Evolutionary conservation across 2,113 vertebrate species (phyloP), one percentile per base, ranked within the genome.

Genomic region (Oreochromis aureus): DNA sequence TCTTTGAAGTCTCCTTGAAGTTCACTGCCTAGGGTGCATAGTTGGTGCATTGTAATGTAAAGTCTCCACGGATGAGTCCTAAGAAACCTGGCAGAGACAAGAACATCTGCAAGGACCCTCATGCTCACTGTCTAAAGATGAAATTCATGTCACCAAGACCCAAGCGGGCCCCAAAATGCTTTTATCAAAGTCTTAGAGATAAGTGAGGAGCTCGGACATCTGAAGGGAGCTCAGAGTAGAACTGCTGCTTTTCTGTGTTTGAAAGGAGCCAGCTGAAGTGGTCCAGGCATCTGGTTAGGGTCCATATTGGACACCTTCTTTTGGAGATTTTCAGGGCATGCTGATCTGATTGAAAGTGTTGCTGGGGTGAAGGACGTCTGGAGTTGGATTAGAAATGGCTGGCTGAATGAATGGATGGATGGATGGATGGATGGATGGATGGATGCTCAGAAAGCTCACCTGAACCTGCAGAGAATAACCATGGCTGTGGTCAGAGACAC

Each of bases 391-490:
- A 36, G 32, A 63, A 63, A 53, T 48, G 8, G 7, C 10, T 22
- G 53, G 10, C n/a, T 34, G 36, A 6, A 66, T 22, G 10, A 6
- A 34, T 34, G 34, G 34, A 36, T 36, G 34, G 4, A 36, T 36
- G 34, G 34, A 36, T 36, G 34, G 34, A 36, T 36, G 34, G 34
- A 36, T 36, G 34, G 34, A 36, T 9, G 34, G 59, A 63, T 66
- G 4, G 32, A 63, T 63, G 18, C 30, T 36, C 24, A 10, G 7
- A 41, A 61, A 81, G 48, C 97, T 97, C 93, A 99, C 99, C 99
- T 97, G 96, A 99, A 99, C 53, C 99, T 98, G 88, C 98, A 99
- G 56, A 99, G 95, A 86, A 99, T 99, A 87, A 98, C 98, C 99
- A 99, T 99, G 63, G 98, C 98, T 0, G 98, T 99, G 10, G 98